These are phyloP conservation scores for Acanthisitta chloris DNA, from an alignment of 2,113 vertebrate genomes.

Conservation along the genomic window DNA sequence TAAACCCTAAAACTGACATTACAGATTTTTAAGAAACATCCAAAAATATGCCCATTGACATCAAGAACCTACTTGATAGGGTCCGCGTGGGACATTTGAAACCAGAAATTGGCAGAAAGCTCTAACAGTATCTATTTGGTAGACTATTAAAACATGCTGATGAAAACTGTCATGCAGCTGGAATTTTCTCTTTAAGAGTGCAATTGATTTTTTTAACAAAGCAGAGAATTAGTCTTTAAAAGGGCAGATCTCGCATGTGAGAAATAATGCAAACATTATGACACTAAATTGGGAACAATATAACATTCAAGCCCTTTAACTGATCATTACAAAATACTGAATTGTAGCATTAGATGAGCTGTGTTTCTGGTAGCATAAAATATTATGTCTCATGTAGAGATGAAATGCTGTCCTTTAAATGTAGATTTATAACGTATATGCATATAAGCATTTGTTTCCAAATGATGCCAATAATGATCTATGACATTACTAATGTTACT, in stretches of 20 bases:
- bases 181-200: background rate
- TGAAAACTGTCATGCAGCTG: background rate
- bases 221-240: background rate
- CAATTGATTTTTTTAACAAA: background rate
- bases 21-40: background rate
- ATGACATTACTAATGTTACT: background rate
- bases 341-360: constrained; percentile 3
- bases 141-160: background rate
- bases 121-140: background rate
- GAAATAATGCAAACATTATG: constrained; percentile 57
- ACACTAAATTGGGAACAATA: constrained; percentile 57
- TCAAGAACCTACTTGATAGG: background rate
- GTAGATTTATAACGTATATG: constrained; percentile 1
- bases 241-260: background rate
- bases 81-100: background rate
- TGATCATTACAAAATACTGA: constrained; percentile 61
- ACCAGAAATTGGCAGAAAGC: background rate
- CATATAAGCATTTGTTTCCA: constrained; percentile 26
- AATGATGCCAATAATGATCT: constrained; percentile 4
- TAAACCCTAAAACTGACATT: background rate
- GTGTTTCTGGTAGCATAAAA: constrained; percentile 42
- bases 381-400: constrained; percentile 11
- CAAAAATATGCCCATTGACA: background rate
- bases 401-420: background rate
- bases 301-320: constrained; percentile 48